Evolutionary conservation across 64 coral and sea anemone genomes (phyloP).

Genomic region (Cladopsammia gracilis): DNA sequence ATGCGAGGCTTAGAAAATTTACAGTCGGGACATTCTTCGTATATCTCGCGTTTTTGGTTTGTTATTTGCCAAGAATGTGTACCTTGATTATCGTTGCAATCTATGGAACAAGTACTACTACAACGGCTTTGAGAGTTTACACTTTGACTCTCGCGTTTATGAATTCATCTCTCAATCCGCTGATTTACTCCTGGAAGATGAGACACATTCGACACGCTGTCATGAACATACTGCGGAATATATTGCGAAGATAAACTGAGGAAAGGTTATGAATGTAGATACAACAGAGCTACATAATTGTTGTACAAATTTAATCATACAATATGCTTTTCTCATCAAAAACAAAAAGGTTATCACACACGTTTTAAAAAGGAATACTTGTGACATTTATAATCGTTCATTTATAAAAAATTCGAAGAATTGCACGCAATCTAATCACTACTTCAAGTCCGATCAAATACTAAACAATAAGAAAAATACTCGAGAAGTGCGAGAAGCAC

Average conservation of each 20-base stretch:
- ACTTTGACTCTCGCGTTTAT: not conserved
- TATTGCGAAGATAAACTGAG: not conserved
- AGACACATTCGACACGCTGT: constrained; percentile 12
- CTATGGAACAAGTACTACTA: not conserved
- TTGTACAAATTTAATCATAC: too few relatives aligned
- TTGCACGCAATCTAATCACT: too few relatives aligned
- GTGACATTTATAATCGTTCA: too few relatives aligned
- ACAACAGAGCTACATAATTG: too few relatives aligned
- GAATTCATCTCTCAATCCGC: constrained; percentile 33
- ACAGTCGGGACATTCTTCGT: constrained; percentile 2
- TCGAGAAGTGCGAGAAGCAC: too few relatives aligned
- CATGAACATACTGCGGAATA: not conserved
- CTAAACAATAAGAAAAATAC: too few relatives aligned
- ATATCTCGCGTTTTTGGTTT: constrained; percentile 13
- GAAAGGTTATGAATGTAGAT: too few relatives aligned
- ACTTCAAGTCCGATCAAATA: too few relatives aligned
- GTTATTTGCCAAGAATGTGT: not conserved
- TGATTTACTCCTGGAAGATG: constrained; percentile 43
- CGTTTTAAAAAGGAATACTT: too few relatives aligned
- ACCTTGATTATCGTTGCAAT: not conserved
- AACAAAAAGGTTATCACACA: too few relatives aligned
- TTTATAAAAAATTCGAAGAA: too few relatives aligned
- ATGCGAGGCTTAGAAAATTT: not conserved
- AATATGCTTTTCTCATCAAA: too few relatives aligned
- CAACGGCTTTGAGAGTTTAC: not conserved